A percentile compares a stretch with the other conserved stretches of the same genome.
Conservation (phyloP, 2,113 vertebrate species). For the Plecturocebus donacophilus region DNA sequence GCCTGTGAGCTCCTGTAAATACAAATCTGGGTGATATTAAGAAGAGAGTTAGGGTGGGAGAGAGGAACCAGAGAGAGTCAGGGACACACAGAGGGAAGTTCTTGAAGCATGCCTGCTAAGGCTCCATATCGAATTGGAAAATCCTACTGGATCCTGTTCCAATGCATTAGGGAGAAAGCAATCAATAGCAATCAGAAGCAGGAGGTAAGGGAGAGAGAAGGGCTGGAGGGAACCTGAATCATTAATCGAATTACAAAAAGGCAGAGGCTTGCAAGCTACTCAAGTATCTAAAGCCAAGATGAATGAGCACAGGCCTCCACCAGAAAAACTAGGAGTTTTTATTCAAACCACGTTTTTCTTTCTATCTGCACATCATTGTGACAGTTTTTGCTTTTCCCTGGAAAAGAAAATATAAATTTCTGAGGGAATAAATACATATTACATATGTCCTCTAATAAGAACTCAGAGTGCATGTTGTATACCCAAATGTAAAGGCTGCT, state of each 20-base stretch:
- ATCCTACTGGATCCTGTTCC: background rate
- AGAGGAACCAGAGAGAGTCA: background rate
- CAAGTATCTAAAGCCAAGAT: background rate
- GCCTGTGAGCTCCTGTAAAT: background rate
- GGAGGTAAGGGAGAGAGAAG: background rate
- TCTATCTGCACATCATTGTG: background rate
- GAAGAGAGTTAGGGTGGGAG: background rate
- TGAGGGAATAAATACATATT: background rate
- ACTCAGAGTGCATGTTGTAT: fast-evolving
- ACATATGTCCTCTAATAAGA: background rate
- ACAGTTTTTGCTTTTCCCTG: background rate
- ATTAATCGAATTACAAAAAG: background rate
- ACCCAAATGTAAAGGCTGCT: fast-evolving
- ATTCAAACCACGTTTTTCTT: background rate
- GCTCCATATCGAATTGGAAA: background rate
- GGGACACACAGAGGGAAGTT: background rate
- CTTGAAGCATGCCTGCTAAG: background rate
- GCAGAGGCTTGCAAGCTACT: background rate
- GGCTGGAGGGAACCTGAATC: background rate
- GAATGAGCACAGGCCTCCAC: background rate
- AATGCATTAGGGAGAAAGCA: background rate
- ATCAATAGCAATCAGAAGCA: background rate
- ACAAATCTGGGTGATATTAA: background rate
- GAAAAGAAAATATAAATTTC: background rate
- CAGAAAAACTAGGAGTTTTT: background rate